These are phyloP conservation scores for Ceyx cyanopectus DNA, from an alignment of 2,113 vertebrate genomes.

Conservation along the genomic window DNA sequence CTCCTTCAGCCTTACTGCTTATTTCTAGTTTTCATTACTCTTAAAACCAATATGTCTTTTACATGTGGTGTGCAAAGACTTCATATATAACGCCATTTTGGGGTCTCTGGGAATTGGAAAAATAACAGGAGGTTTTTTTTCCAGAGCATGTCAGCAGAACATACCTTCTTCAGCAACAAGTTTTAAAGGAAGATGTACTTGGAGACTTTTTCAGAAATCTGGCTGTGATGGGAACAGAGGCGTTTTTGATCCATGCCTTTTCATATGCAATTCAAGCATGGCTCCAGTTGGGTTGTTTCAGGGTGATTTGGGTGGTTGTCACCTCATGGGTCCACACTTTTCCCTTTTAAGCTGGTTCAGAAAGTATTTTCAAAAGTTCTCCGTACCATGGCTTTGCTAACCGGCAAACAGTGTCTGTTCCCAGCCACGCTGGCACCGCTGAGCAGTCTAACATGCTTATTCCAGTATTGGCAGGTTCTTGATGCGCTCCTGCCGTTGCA, in stretches of 20 bases:
- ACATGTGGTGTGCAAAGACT: neutral
- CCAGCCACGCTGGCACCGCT: accelerated
- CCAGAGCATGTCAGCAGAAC: neutral
- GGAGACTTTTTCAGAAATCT: neutral
- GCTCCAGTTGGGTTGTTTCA: neutral
- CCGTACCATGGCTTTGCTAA: neutral
- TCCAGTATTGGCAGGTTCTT: neutral
- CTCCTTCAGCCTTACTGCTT: neutral
- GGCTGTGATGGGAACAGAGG: neutral
- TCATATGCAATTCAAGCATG: neutral
- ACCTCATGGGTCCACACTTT: neutral
- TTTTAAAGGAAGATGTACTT: neutral
- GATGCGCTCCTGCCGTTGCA: accelerated
- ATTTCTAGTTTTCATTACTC: neutral
- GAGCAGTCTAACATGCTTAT: accelerated
- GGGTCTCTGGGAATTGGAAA: neutral
- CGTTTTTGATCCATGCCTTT: neutral
- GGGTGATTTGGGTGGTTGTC: neutral
- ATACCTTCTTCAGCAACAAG: neutral
- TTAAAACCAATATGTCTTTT: neutral
- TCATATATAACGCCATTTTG: neutral
- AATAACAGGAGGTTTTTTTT: neutral
- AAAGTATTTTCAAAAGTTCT: neutral
- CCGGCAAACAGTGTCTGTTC: neutral
- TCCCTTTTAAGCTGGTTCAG: neutral